Evolutionary conservation across 2,888 invertebrate species (phyloP).

Genomic region (Agrochola circellaris): DNA sequence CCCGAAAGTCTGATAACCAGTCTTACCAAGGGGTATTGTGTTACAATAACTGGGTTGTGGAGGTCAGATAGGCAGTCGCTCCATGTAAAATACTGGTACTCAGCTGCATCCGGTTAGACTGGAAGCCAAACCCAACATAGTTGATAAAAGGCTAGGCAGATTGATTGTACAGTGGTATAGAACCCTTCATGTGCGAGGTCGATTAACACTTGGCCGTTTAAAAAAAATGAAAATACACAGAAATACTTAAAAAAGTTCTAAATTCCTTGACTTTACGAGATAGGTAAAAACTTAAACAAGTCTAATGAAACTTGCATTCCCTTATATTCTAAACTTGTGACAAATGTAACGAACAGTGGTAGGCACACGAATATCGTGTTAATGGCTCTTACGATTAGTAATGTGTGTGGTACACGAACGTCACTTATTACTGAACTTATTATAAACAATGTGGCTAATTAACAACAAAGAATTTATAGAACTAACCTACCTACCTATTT

Average conservation of each 20-base stretch:
- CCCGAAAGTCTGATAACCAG: too few species aligned
- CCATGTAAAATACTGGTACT: too few species aligned
- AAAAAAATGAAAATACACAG: neutral
- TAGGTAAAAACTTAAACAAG: slow-evolving; percentile 12
- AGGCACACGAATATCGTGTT: slow-evolving; percentile 57
- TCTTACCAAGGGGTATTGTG: too few species aligned
- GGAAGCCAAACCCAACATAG: too few species aligned
- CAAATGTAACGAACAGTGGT: slow-evolving; percentile 12
- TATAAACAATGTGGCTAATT: slow-evolving; percentile 29
- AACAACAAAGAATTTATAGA: neutral
- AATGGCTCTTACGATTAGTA: slow-evolving; percentile 22
- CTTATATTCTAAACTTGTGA: slow-evolving; percentile 24
- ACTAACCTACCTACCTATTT: neutral
- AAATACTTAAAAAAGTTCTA: neutral
- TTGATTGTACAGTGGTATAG: too few species aligned
- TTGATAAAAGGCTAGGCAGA: too few species aligned
- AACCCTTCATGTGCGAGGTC: too few species aligned
- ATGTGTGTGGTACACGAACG: slow-evolving; percentile 36
- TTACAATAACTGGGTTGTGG: too few species aligned
- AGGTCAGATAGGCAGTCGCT: too few species aligned
- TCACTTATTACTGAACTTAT: slow-evolving; percentile 11
- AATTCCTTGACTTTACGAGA: neutral
- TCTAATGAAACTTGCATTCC: slow-evolving; percentile 16
- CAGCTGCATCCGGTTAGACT: too few species aligned
- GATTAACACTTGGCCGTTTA: too few species aligned